Evolutionary conservation across 2,113 vertebrate genomes (phyloP).

Genomic region (Numida meleagris): DNA sequence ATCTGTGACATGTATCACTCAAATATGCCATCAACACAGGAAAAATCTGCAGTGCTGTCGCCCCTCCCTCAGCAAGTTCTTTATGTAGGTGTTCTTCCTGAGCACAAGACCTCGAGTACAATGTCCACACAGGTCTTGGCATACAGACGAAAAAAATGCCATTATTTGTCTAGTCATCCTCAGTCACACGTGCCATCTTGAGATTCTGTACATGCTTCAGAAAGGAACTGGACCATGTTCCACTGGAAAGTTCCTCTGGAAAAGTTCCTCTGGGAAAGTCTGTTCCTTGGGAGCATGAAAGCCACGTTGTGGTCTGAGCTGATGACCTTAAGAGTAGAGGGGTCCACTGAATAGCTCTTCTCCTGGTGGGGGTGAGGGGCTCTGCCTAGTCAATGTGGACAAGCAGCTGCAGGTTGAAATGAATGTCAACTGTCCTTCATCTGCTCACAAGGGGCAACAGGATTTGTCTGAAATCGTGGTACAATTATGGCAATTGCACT

Average conservation of each 20-base stretch:
- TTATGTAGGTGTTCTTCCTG: neutral
- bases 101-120: neutral
- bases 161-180: neutral
- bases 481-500: neutral
- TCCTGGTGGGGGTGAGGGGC: neutral
- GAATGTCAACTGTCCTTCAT: neutral
- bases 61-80: neutral
- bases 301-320: neutral
- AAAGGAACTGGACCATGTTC: accelerated
- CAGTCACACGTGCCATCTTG: neutral
- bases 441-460: neutral
- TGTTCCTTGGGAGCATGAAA: neutral
- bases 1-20: neutral
- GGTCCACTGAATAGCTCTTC: neutral
- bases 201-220: neutral
- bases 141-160: neutral
- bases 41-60: neutral
- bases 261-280: neutral
- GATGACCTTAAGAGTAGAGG: neutral
- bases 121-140: accelerated
- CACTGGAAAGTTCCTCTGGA: neutral
- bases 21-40: accelerated
- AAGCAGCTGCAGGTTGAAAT: neutral
- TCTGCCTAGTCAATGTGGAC: neutral
- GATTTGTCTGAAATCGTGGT: neutral